Evolutionary conservation across 2,888 invertebrate species (phyloP), one percentile per base, ranked within the genome.

Genomic region (Hoplodrina blanda): DNA sequence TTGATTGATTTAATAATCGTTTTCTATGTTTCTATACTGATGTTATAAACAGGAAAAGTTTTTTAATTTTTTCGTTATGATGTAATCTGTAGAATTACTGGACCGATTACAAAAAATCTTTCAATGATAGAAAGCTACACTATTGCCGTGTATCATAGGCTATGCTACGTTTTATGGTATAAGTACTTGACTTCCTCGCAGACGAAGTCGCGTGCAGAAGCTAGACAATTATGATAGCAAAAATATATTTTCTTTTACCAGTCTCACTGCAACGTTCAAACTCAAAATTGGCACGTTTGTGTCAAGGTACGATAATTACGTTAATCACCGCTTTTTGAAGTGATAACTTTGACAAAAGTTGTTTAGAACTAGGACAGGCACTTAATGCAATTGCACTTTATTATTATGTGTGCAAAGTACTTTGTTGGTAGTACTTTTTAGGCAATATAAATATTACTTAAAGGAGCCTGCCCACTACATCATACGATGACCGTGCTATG

Each of bases 341-440:
- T 76, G 74, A 73, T 81, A 84, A 69, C 60, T 69, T 72, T 53
- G 76, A 78, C 84, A 76, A 84, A 74, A 63, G 66, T 84, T 78
- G 82, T 76, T 62, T 67, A 59, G 60, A 82, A 76, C 64, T 81
- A 52, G 84, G 79, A 69, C 79, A 79, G 62, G 30, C 7, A 69
- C 37, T 70, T 60, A 73, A 73, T 70, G 66, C 33, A 50, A 63
- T 73, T 75, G 73, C 69, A 66, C 49, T 44, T 1, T 55, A 69
- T 63, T 55, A 63, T 56, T 73, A 76, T 41, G 30, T 61, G 44
- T 20, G 20, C 49, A n/a, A 25, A 54, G 19, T 13, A 44, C 20
- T 56, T 44, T n/a, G 19, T 15, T 49, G 3, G 3, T 15, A 6
- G 2, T 25, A n/a, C 44, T 62, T 63, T 56, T 37, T 61, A 19